Base-by-base conservation (phyloP, 1,140 invertebrate species). In the Pentalonia nigronervosa region DNA sequence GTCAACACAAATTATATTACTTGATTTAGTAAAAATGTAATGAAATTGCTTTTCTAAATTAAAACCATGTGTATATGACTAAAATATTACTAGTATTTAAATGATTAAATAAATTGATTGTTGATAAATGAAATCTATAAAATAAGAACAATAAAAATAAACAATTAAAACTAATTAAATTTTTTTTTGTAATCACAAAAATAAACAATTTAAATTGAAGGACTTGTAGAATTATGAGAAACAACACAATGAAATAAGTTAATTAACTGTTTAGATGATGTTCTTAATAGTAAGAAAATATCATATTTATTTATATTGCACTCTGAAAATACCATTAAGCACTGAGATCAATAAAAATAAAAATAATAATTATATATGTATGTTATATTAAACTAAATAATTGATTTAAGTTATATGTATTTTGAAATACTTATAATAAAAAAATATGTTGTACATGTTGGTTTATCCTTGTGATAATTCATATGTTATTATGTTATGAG, bases 391-490 rank as follows among this genome's bases (percentile, higher is more conserved):
- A 41, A 41, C 41, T 1, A 84, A 84, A 25, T 3, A 84, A 84
- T 30, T 86, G 30, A 47, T 86, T 86, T 9, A 84, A 47, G n/a
- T 88, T 50, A 20, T n/a, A 50, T 34, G 50, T 88, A 34, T 50
- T 41, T 84, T 84, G 0, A 25, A 21, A 30, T 30, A 87, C 30
- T 48, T 47, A 48, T 17, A 56, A 89, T 56, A 56, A 36, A 56
- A 41, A 36, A 36, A 53, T 48, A 1, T 56, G 14, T 56, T 56
- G 56, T 36, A 53, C 45, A 89, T 56, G 8, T 56, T 89, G n/a
- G 21, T 89, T 34, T 56, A 56, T 30, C 88, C 88, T 89, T 89
- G 88, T 56, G 88, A 89, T 53, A 23, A 48, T 88, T 56, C 48
- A 53, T 56, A 21, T 89, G 47, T 47, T 88, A 3, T 60, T 88